phyloP scores from a whole-genome alignment of 2,797 vertebrate genomes.

The Diglossa cyanea region DNA sequence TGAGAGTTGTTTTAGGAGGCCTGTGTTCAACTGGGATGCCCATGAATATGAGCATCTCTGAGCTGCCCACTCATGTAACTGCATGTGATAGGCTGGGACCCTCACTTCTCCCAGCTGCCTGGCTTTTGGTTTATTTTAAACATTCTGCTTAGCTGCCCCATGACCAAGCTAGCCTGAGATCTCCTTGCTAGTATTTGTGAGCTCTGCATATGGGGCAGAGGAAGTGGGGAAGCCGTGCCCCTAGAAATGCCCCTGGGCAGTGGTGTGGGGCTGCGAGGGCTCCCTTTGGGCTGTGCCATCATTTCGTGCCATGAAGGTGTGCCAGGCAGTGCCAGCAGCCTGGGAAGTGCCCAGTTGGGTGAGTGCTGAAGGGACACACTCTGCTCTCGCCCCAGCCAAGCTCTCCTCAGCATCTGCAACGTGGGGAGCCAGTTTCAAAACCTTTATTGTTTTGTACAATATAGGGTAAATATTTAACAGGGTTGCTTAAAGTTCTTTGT shows the following conservation, averaged over 20 bases:
- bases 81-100: not conserved
- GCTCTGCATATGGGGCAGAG: accelerated
- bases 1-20: too few species aligned
- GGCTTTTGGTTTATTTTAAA: not conserved
- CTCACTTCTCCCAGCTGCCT: not conserved
- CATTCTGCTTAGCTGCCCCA: accelerated
- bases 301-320: not conserved
- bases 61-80: not conserved
- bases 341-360: accelerated
- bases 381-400: not conserved
- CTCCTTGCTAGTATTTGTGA: not conserved
- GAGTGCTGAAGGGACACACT: accelerated
- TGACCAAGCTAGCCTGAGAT: not conserved
- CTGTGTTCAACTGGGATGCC: not conserved
- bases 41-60: accelerated
- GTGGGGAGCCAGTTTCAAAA: not conserved
- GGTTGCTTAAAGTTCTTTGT: not conserved
- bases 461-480: not conserved
- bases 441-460: not conserved
- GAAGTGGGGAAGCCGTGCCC: accelerated
- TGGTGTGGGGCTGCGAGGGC: accelerated
- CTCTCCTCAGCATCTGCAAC: accelerated
- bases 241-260: not conserved
- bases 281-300: not conserved
- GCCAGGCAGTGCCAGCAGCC: not conserved